Evolutionary conservation across 2,113 vertebrate genomes (phyloP), one percentile per base, ranked within the genome.

Genomic region (Rafetus swinhoei): DNA sequence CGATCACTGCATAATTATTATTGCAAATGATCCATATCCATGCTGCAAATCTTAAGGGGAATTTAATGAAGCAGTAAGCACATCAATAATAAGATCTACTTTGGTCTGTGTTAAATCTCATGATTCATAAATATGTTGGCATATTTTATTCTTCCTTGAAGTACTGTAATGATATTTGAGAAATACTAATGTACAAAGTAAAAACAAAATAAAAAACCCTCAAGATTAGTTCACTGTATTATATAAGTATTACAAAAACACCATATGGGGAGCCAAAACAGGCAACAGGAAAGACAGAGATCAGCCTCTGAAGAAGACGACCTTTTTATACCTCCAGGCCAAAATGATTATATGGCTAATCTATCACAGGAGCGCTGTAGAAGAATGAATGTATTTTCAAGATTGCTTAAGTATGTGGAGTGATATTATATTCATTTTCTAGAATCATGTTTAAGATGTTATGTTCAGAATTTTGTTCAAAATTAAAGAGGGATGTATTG

Each of bases 1-100:
- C 87, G 98, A 98, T 98, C 98, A 98, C 96, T 95, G 96, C 97
- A 98, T 98, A 98, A 98, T 98, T 98, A 98, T 98, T 98, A 98
- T 98, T 98, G 98, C 97, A 98, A 98, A 98, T 98, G 98, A 98
- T 98, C 98, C 98, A 98, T 98, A 98, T 97, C 98, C 97, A 96
- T 95, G 97, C 97, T 86, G 96, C 97, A 98, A 98, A 98, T 97
- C 98, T 98, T 98, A 98, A 98, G 94, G 97, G 97, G 97, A 98
- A 98, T 98, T 98, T 98, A 98, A 98, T 98, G 98, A 98, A 98
- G 97, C 98, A 98, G 97, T 96, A 97, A 98, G 98, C 97, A 98
- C 98, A 98, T 98, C 98, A 98, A 98, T 98, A 98, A 98, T 97
- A 98, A 97, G 97, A 98, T 97, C 97, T 97, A 96, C 97, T 98